Base-by-base conservation (phyloP, 2,113 vertebrate species). In the Macaca fascicularis region DNA sequence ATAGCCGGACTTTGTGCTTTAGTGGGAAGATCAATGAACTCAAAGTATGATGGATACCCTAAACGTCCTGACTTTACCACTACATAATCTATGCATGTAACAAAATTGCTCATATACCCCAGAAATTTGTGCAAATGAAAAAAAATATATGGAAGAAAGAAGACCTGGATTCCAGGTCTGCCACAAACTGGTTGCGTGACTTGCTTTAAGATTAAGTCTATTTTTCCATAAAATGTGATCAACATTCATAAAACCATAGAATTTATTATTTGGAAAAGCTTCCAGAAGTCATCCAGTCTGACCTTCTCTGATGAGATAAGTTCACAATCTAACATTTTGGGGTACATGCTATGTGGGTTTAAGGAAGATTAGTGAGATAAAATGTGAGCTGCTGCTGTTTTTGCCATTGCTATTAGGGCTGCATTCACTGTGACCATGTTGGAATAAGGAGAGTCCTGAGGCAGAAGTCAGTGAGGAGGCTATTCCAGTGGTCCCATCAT, bases 341-440 rank as follows among this genome's bases (percentile, higher is more conserved):
- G 43, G n/a, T 22, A 3, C 3, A 1, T 40, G 38, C 5, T 57
- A 0, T 17, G 40, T 35, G 57, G 78, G 12, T 45, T 43, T 6
- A 75, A 92, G 84, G 16, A 89, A 64, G 67, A 78, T 17, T 52
- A 48, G 25, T 25, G 17, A 72, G 32, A 35, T 82, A 61, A 84
- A 90, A 59, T 6, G 9, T 13, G 75, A 50, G 27, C 14, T 8
- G 70, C 19, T 69, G 35, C 55, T 80, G 1, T 64, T 70, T 43
- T 69, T 52, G 20, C 7, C 32, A 20, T 45, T 94, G 82, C 27
- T 89, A 10, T 19, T 10, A 2, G 43, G 69, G 9, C n/a, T 32
- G 6, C 1, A 10, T 22, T 43, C 19, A 9, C 5, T 14, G 22
- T 20, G 61, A n/a, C 40, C 35, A 27, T 0, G 0, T n/a, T 67